Evolutionary conservation across 2,113 vertebrate genomes (phyloP).

Genomic region (Xiphorhynchus elegans): DNA sequence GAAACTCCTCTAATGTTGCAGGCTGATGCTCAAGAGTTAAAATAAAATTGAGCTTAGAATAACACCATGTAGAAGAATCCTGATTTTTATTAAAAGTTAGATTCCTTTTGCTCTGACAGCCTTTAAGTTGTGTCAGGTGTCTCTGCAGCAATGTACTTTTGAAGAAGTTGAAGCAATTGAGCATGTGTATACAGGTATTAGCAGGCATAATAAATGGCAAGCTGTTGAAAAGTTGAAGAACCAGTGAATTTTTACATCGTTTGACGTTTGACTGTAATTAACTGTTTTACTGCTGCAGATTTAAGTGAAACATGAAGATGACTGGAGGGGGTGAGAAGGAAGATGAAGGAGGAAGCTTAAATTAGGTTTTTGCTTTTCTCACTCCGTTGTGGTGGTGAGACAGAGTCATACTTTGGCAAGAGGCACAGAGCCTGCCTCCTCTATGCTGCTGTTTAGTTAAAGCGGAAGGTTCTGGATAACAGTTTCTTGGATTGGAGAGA

Average conservation of each 20-base stretch:
- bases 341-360: not conserved
- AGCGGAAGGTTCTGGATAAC: not conserved
- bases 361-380: not conserved
- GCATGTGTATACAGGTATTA: not conserved
- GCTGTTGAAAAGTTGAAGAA: not conserved
- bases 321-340: rapidly evolving
- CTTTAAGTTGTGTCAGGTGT: not conserved
- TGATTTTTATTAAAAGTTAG: not conserved
- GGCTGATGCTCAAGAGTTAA: not conserved
- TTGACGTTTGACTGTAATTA: not conserved
- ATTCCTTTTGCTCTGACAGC: not conserved
- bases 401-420: not conserved
- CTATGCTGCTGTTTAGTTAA: not conserved
- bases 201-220: not conserved
- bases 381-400: not conserved
- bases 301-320: not conserved
- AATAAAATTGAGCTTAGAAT: not conserved
- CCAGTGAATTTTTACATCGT: not conserved
- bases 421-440: not conserved
- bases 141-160: not conserved
- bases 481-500: not conserved
- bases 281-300: not conserved
- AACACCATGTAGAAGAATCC: not conserved
- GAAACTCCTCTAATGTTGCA: not conserved
- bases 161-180: not conserved